Conservation (phyloP, 2,888 invertebrate species). For the Archips xylosteana region DNA sequence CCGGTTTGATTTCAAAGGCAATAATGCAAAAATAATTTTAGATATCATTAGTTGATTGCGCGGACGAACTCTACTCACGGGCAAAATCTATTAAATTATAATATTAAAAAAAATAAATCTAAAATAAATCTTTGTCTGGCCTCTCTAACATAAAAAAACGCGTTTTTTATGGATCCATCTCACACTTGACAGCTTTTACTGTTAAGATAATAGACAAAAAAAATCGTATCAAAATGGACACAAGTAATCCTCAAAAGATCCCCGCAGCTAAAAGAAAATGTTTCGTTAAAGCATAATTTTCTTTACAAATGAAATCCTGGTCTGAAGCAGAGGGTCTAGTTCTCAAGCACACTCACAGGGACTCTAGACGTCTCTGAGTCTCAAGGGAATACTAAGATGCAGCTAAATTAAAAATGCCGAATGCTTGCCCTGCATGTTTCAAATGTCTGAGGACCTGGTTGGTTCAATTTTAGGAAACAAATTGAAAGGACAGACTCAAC, state of each 20-base stretch:
- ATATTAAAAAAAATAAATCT: too few species aligned
- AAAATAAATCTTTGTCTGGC: too few species aligned
- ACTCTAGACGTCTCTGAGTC: constrained; percentile 49
- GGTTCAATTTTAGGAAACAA: not conserved
- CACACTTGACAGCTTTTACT: too few species aligned
- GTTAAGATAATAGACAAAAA: not conserved
- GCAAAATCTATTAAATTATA: too few species aligned
- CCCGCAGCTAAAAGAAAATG: constrained; percentile 6
- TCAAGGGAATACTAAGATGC: constrained; percentile 43
- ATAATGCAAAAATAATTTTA: too few species aligned
- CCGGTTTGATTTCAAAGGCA: too few species aligned
- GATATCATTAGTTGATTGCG: too few species aligned
- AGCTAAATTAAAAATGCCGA: constrained; percentile 19
- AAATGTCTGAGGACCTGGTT: not conserved
- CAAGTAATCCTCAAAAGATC: not conserved
- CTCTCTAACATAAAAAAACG: too few species aligned
- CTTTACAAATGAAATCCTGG: constrained; percentile 25
- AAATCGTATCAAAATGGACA: not conserved
- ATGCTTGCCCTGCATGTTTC: constrained; percentile 5
- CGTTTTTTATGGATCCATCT: too few species aligned
- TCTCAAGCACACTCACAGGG: constrained; percentile 49
- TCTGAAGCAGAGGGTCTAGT: constrained; percentile 30
- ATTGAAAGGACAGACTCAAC: not conserved
- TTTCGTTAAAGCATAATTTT: constrained; percentile 27
- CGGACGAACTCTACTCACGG: too few species aligned